Evolutionary conservation across 2,113 vertebrate genomes (phyloP).

Genomic region (Myodes glareolus): DNA sequence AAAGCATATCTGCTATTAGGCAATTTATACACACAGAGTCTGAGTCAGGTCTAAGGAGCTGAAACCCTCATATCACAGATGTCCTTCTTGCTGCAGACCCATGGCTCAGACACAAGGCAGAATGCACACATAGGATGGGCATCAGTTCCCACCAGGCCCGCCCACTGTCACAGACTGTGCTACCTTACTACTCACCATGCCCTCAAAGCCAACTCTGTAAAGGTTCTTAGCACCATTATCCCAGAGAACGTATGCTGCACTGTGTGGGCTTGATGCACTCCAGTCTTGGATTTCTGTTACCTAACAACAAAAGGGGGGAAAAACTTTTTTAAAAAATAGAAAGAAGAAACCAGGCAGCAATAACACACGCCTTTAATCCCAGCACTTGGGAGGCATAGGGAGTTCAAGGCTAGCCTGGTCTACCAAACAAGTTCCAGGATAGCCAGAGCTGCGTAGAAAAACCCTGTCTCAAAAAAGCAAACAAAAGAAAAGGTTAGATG

Average conservation of each 20-base stretch:
- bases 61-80: slow-evolving; percentile 86
- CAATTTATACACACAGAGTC: neutral
- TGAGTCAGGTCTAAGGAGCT: slow-evolving; percentile 36
- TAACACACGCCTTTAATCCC: neutral
- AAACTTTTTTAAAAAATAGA: slow-evolving; percentile 17
- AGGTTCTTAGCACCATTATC: slow-evolving; percentile 99
- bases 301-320: slow-evolving; percentile 82
- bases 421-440: neutral
- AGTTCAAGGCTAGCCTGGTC: neutral
- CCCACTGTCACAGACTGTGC: slow-evolving; percentile 62
- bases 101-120: slow-evolving; percentile 85
- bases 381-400: neutral
- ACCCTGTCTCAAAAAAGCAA: neutral
- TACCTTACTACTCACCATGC: slow-evolving; percentile 94
- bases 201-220: slow-evolving; percentile 99
- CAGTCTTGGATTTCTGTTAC: slow-evolving; percentile 99
- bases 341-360: neutral
- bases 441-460: neutral
- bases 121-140: slow-evolving; percentile 44
- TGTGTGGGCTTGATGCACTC: slow-evolving; percentile 98
- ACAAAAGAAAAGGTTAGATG: neutral
- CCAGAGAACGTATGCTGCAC: slow-evolving; percentile 98
- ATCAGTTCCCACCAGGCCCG: slow-evolving; percentile 60
- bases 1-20: slow-evolving; percentile 19
- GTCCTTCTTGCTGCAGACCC: slow-evolving; percentile 87